phyloP scores from a whole-genome alignment of 2,888 invertebrate genomes.

The Ophraella communa region DNA sequence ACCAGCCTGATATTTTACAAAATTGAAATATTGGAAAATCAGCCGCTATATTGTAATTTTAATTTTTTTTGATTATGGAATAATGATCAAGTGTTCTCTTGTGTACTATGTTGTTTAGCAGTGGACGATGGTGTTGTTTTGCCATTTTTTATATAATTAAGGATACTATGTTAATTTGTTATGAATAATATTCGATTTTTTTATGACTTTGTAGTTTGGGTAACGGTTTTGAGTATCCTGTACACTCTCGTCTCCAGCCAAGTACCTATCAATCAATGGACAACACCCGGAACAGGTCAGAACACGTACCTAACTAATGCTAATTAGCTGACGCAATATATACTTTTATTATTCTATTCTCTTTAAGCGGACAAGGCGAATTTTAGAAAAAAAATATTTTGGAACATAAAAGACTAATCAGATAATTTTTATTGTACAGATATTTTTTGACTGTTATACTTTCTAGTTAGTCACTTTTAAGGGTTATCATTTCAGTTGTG shows the following conservation, averaged over 20 bases:
- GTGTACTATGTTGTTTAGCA: not conserved
- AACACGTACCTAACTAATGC: conserved; percentile 47
- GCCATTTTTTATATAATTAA: not conserved
- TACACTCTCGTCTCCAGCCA: conserved; percentile 74
- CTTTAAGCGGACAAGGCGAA: not conserved
- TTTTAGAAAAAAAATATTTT: not conserved
- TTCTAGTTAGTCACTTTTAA: not conserved
- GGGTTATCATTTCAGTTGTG: not conserved
- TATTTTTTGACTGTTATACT: no score
- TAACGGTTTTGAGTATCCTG: conserved; percentile 87
- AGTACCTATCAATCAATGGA: conserved; percentile 89
- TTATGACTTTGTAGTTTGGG: conserved; percentile 74
- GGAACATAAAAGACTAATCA: not conserved
- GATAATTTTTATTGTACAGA: no score
- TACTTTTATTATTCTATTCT: conserved; percentile 23
- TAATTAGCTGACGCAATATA: conserved; percentile 25
- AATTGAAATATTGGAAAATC: not conserved
- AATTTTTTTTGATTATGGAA: not conserved
- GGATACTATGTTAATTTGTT: not conserved
- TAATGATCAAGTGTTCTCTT: not conserved
- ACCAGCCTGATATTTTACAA: not conserved
- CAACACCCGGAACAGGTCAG: conserved; percentile 84
- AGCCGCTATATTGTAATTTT: not conserved
- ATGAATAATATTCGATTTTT: conserved; percentile 33
- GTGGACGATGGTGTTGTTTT: not conserved